A percentile compares a stretch with the other conserved stretches of the same genome.
Conservation (phyloP, 2,113 vertebrate genomes). For the Psettodes erumei region DNA sequence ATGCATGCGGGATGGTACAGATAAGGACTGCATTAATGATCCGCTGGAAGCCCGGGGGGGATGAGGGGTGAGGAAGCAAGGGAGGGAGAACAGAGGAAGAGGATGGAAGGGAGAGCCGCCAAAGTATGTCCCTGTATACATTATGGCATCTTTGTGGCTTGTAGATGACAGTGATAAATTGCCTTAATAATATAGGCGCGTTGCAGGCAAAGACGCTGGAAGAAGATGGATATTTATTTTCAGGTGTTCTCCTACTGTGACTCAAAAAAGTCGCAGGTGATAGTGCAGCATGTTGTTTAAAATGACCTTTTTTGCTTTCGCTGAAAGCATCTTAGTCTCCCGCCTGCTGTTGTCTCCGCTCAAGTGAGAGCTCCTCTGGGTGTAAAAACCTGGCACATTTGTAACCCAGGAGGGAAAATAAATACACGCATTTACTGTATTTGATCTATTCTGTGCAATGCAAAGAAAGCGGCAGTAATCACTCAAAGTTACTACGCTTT, state of each 20-base stretch:
- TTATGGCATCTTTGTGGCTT: conserved; percentile 10
- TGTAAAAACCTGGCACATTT: neutral
- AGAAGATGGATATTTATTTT: conserved; percentile 24
- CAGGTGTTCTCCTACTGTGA: neutral
- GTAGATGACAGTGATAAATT: conserved; percentile 64
- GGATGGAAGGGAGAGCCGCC: neutral
- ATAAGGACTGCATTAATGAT: conserved; percentile 48
- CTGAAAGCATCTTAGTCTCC: neutral
- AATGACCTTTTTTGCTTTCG: neutral
- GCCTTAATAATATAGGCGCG: conserved; percentile 34
- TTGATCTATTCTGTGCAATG: neutral
- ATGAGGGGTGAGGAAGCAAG: conserved; percentile 24
- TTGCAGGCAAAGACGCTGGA: conserved; percentile 23
- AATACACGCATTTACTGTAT: neutral
- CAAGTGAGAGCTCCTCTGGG: neutral
- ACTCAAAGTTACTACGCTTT: neutral
- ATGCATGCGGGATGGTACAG: conserved; percentile 29
- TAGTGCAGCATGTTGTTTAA: conserved; percentile 19
- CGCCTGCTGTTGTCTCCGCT: neutral
- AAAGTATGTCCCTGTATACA: neutral
- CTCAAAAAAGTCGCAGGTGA: neutral
- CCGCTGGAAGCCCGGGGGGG: conserved; percentile 20
- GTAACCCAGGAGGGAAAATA: neutral
- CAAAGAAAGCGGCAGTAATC: neutral
- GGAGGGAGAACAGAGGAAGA: neutral